These are phyloP conservation scores for Nothobranchius furzeri DNA, from an alignment of 2,113 vertebrate genomes.

Conservation along the genomic window DNA sequence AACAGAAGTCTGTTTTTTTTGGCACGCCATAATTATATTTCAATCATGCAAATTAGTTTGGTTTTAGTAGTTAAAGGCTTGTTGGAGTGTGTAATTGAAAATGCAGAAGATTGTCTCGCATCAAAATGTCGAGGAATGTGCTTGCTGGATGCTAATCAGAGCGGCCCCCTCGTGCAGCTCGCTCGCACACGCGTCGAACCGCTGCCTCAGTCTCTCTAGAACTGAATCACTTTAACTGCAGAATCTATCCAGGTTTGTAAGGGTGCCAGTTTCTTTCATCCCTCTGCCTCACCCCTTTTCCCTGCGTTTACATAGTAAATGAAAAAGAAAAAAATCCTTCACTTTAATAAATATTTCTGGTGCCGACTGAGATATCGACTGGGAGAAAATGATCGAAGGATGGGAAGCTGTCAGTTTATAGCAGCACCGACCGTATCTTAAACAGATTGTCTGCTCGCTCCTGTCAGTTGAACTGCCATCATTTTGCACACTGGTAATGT, in stretches of 20 bases:
- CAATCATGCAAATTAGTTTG: constrained; percentile 82
- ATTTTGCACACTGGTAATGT: constrained; percentile 11
- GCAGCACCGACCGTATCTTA: constrained; percentile 56
- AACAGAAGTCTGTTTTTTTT: constrained; percentile 67
- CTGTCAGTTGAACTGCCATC: constrained; percentile 43
- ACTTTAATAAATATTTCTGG: constrained; percentile 69
- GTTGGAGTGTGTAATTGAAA: constrained; percentile 85
- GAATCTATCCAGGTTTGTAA: constrained; percentile 73
- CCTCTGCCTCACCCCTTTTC: constrained; percentile 19
- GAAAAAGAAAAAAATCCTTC: background rate
- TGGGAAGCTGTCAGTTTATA: constrained; percentile 46
- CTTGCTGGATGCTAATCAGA: constrained; percentile 77
- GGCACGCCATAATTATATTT: constrained; percentile 79
- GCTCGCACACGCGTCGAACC: constrained; percentile 45
- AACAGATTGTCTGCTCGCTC: constrained; percentile 52
- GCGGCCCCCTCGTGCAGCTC: constrained; percentile 47
- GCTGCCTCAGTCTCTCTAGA: constrained; percentile 71
- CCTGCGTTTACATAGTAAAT: constrained; percentile 17
- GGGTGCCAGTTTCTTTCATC: constrained; percentile 63
- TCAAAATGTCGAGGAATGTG: constrained; percentile 76
- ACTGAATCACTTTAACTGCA: constrained; percentile 80
- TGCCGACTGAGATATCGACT: constrained; percentile 48
- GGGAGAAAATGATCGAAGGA: constrained; percentile 60
- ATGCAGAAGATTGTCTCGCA: constrained; percentile 79
- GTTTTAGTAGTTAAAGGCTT: constrained; percentile 80